Evolutionary conservation across 2,113 vertebrate genomes (phyloP), one percentile per base, ranked within the genome.

Genomic region (Oreocharis arfaki): DNA sequence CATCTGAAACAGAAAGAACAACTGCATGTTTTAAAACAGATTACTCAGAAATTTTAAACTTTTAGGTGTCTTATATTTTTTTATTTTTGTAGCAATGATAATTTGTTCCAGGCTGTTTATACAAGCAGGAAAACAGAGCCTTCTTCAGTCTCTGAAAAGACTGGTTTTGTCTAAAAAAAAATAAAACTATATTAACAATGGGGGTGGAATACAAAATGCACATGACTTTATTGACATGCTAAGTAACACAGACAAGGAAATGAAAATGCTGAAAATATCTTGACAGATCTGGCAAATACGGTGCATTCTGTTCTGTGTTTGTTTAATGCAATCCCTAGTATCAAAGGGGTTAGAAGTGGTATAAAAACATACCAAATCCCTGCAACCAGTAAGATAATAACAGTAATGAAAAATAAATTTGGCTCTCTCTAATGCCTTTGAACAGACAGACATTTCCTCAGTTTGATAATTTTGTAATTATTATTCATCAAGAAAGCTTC

Each of bases 1-100:
- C 96, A 99, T 99, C 99, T 99, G 90, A 11, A 97, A 96, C 35
- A 80, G 79, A 90, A 90, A 89, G 49, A 55, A 93, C 9, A 95
- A 80, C 84, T 91, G 64, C 21, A 67, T 33, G 27, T 67, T 79
- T 59, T 61, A 89, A 70, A 89, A 42, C 7, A 79, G 39, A 74
- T 71, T 52, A 41, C 17, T 59, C 53, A 63, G 67, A 82, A 74
- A 53, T 52, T 33, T 65, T 55, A 69, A 85, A 79, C 44, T 82
- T 82, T 32, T 27, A 27, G 4, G 4, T 28, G 44, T 35, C 12
- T 63, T 56, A 49, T 56, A 8, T 60, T 33, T 24, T 37, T 73
- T 53, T 37, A 12, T 46, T 69, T 55, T 52, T 32, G 28, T 28
- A 61, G 49, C 10, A 74, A 74, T 6, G 18, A 59, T 11, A 63